These are phyloP conservation scores for Diarsia dahlii DNA, from an alignment of 2,888 invertebrate genomes.

Conservation along the genomic window DNA sequence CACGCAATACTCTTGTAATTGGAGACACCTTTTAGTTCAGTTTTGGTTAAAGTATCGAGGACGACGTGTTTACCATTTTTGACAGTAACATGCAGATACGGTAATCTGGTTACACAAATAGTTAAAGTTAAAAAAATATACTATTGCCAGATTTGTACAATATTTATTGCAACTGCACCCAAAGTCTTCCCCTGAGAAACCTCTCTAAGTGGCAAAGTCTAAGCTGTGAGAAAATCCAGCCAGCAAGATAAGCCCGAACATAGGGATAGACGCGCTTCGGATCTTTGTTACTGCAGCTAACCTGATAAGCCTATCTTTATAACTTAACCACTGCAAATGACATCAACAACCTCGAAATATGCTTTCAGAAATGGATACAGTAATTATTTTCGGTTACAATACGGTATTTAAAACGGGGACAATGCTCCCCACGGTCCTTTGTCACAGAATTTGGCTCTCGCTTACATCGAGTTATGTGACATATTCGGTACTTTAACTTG, in stretches of 20 bases:
- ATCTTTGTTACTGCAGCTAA: slow-evolving; percentile 41
- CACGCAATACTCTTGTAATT: slow-evolving; percentile 85
- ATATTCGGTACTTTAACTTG: slow-evolving; percentile 64
- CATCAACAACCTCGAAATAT: slow-evolving; percentile 26
- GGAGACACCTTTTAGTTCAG: slow-evolving; percentile 72
- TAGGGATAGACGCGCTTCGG: slow-evolving; percentile 32
- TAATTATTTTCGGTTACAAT: slow-evolving; percentile 55
- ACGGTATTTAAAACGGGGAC: slow-evolving; percentile 62
- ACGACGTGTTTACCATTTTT: slow-evolving; percentile 45
- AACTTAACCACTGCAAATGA: slow-evolving; percentile 25
- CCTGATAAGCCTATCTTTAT: slow-evolving; percentile 34
- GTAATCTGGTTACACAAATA: background rate
- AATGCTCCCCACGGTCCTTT: slow-evolving; percentile 64
- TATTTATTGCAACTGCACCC: slow-evolving; percentile 23
- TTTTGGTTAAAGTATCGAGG: slow-evolving; percentile 60
- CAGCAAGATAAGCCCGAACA: slow-evolving; percentile 36
- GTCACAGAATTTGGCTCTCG: slow-evolving; percentile 74
- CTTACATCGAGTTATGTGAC: slow-evolving; percentile 70
- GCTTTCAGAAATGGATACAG: slow-evolving; percentile 39
- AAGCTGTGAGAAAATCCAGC: slow-evolving; percentile 46
- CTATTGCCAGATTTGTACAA: background rate
- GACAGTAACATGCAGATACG: background rate
- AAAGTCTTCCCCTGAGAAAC: slow-evolving; percentile 16
- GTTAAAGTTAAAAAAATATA: background rate
- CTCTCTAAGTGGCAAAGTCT: slow-evolving; percentile 28